phyloP scores from a whole-genome alignment of 2,113 vertebrate species.

The Microtus richardsoni region DNA sequence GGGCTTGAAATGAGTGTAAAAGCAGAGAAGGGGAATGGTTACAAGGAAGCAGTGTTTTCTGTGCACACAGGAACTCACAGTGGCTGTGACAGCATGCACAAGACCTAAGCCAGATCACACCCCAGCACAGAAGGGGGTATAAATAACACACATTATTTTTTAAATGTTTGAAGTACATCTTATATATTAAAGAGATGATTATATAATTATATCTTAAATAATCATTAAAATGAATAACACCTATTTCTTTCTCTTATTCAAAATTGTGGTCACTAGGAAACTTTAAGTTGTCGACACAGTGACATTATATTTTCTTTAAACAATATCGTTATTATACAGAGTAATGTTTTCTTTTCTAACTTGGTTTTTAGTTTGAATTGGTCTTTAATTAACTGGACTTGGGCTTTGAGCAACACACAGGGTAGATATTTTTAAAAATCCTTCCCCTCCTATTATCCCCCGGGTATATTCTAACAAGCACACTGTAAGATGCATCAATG shows the following conservation, averaged over 20 bases:
- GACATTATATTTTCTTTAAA: not conserved
- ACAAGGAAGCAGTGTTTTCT: not conserved
- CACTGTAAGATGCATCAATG: not conserved
- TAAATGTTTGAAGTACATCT: not conserved
- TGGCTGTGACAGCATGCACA: not conserved
- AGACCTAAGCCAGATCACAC: not conserved
- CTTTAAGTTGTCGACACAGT: not conserved
- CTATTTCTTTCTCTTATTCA: not conserved
- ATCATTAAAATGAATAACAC: not conserved
- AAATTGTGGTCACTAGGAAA: not conserved
- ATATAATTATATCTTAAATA: not conserved
- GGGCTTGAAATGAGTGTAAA: too few relatives aligned
- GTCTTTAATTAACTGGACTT: constrained; percentile 35
- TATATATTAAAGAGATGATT: not conserved
- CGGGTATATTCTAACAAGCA: constrained; percentile 39
- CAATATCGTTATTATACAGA: not conserved
- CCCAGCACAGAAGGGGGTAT: not conserved
- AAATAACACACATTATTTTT: constrained; percentile 8
- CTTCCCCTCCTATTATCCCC: not conserved
- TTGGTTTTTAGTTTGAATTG: not conserved
- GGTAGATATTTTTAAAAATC: not conserved
- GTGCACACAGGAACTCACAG: not conserved
- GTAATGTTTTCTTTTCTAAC: not conserved
- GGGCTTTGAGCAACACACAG: not conserved
- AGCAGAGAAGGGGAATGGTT: not conserved